Base-by-base conservation (phyloP, 1,140 invertebrate species). In the Saccostrea cuccullata region DNA sequence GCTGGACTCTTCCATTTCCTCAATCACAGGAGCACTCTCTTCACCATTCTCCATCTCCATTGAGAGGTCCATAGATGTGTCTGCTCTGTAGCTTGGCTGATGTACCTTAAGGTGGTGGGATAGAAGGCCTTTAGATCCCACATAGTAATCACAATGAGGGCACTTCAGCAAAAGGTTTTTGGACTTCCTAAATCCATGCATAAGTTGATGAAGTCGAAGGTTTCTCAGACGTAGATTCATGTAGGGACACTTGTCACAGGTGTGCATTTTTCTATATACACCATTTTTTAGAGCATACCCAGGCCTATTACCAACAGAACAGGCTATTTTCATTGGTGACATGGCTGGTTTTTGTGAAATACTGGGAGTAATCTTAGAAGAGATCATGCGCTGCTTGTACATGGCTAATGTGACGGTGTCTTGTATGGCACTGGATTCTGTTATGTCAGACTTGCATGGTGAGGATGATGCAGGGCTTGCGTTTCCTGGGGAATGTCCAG, bases 121-220 rank as follows among this genome's bases (percentile, higher is more conserved):
- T n/a, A 98, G 94, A 92, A 97, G 97, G 26, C 97, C 97, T 23
- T 96, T 96, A 12, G 97, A 97, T 92, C 97, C 97, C 0, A 97
- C 97, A 55, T 96, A 96, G 94, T 98, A 98, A 92, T 97, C 97
- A 94, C 98, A 98, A 89, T 97, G 96, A n/a, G 96, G 96, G 92
- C 98, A 98, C 89, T 97, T 97, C 92, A 96, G 96, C 26, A 96
- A 95, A 0, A 97, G 96, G 67, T 94, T 92, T 55, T 90, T 92
- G 5, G 91, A 85, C 67, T 91, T 91, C 12, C 96, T 94, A 88
- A 95, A 91, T n/a, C 96, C 96, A 94, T 98, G 98, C 96, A 98
- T 97, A 93, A 97, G 97, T 94, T 98, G 97, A 94, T 98, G 98
- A 89, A 97, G 97, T n/a, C 96, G 96, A 55, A 98, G 97, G 93